These are phyloP conservation scores for Noctilio leporinus DNA, from an alignment of 2,113 vertebrate genomes.

Conservation along the genomic window DNA sequence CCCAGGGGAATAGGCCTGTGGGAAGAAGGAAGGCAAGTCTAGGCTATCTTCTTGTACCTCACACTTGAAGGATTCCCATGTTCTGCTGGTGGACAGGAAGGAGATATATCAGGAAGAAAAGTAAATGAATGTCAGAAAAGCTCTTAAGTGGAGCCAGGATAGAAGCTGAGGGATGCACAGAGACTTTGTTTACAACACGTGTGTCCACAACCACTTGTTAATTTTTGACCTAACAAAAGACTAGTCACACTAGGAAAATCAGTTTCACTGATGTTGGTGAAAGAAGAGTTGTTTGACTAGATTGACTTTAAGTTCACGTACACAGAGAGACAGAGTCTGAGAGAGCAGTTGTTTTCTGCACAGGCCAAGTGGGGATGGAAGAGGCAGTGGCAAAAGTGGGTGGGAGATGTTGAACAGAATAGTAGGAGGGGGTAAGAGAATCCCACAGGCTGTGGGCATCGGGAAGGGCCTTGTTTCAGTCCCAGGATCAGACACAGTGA, in stretches of 20 bases:
- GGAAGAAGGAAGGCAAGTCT: not conserved
- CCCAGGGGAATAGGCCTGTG: too few species aligned
- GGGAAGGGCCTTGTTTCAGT: not conserved
- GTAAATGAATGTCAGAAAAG: not conserved
- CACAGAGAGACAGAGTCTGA: not conserved
- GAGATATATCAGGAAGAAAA: not conserved
- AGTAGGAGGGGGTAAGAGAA: not conserved
- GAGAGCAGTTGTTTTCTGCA: not conserved
- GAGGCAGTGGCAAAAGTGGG: not conserved
- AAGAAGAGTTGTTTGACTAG: not conserved
- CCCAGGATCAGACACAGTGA: not conserved
- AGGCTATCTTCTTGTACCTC: not conserved
- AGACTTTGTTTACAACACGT: not conserved
- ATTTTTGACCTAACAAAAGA: not conserved
- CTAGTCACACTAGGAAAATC: not conserved
- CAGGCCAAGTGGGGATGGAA: not conserved
- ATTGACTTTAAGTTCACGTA: not conserved
- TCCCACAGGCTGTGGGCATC: fast-evolving
- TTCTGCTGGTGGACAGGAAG: not conserved
- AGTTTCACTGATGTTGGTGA: not conserved
- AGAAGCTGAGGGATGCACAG: not conserved
- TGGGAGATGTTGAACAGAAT: not conserved
- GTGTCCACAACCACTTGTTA: not conserved
- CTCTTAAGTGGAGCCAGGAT: not conserved
- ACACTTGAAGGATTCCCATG: not conserved